phyloP scores from a whole-genome alignment of 2,888 invertebrate species.

The Amphimallon solstitiale region DNA sequence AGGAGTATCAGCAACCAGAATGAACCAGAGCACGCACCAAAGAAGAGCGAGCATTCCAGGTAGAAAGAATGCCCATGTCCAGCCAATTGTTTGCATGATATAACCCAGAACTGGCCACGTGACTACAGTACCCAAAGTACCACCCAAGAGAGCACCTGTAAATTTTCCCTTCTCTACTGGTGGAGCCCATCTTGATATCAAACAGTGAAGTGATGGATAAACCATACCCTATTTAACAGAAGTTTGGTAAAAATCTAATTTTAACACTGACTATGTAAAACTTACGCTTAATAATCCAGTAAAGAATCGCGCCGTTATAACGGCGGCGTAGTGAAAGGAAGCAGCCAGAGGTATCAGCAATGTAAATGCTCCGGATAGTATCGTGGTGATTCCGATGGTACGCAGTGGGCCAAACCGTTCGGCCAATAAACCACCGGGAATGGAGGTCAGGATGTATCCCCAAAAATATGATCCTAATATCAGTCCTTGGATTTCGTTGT shows the following conservation, averaged over 20 bases:
- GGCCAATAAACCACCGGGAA: slow-evolving; percentile 74
- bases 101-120: slow-evolving; percentile 64
- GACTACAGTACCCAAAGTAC: slow-evolving; percentile 64
- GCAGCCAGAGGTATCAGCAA: slow-evolving; percentile 71
- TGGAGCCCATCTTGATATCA: slow-evolving; percentile 63
- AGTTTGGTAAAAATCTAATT: no score
- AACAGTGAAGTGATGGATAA: slow-evolving; percentile 58
- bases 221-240: slow-evolving; percentile 56
- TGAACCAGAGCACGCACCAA: slow-evolving; percentile 64
- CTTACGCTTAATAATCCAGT: slow-evolving; percentile 73
- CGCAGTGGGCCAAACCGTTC: slow-evolving; percentile 72
- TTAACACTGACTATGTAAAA: slow-evolving; percentile 43
- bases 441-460: slow-evolving; percentile 74
- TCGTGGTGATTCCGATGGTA: slow-evolving; percentile 67
- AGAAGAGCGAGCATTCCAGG: slow-evolving; percentile 54
- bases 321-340: slow-evolving; percentile 66
- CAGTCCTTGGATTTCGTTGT: slow-evolving; percentile 69
- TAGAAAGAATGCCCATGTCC: slow-evolving; percentile 59
- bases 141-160: slow-evolving; percentile 64
- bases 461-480: slow-evolving; percentile 76
- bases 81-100: slow-evolving; percentile 59
- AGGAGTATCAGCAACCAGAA: slow-evolving; percentile 67
- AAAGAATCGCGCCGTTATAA: slow-evolving; percentile 69
- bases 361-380: slow-evolving; percentile 68
- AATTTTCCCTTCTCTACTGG: slow-evolving; percentile 65